Evolutionary conservation across 2,888 invertebrate species (phyloP), one percentile per base, ranked within the genome.

Genomic region (Catocala nupta): DNA sequence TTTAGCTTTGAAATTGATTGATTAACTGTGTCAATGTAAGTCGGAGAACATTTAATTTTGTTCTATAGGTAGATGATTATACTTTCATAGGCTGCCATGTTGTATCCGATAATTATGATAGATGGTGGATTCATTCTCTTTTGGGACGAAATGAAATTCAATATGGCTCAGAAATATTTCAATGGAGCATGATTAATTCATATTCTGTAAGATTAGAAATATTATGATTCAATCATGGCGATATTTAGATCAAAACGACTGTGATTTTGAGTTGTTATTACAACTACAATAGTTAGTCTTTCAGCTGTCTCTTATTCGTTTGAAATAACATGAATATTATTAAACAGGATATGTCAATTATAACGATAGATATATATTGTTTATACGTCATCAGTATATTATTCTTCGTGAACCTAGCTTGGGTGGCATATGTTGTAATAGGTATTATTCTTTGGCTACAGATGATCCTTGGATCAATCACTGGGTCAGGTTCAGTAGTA

Each of bases 91-190:
- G 43, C 68, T 63, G 65, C 62, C 64, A 61, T 59, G 66, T 64
- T 67, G 67, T 68, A 70, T 70, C 71, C 65, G 68, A 65, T 72
- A 68, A 65, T 66, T 68, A 68, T 78, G 80, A 81, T 78, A 66
- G 81, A 81, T 80, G 70, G 48, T 49, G 36, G 58, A 68, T 69
- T 43, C 60, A 55, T 53, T 70, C 55, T 65, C 56, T 65, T 65
- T 64, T 52, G 51, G 61, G 62, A 61, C 48, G 36, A 59, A 70
- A 73, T 71, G 63, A 58, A 68, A 77, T 77, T 65, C 64, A 76
- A 78, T 77, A 77, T 67, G 54, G 53, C 66, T 73, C 44, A n/a
- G 61, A 61, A 71, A 58, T 25, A 62, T 75, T 68, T 70, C 70
- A 62, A 66, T 58, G 48, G 61, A 56, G 58, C 62, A 69, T 7